Evolutionary conservation across 30 jellyfish, hydroid and myxozoan genomes (phyloP), one percentile per base, ranked within the genome.

Genomic region (Phacellophora camtschatica): DNA sequence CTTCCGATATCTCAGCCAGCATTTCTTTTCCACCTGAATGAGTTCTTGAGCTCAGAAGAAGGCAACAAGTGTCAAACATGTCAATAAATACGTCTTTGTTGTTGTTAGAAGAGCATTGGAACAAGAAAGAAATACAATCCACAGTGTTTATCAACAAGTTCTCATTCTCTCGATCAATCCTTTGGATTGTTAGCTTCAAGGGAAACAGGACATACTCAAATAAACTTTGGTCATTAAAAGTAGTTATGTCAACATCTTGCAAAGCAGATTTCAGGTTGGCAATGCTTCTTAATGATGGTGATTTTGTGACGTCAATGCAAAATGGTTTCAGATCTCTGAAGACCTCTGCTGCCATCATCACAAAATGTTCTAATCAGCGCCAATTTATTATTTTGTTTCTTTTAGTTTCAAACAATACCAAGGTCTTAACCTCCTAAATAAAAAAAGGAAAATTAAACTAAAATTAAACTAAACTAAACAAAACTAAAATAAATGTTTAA

Each of bases 171-270:
- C 30, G 49, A 28, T 78, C 65, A 18, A 36, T 51, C 58, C 91
- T 69, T 35, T 84, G 83, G 15, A 90, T 37, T 10, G 90, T 66
- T 27, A 90, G 67, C 32, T 83, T 84, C 42, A 90, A 81, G 11
- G 98, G 98, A 37, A 90, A 90, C 9, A 84, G 32, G 22, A 77
- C 58, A 62, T 90, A 90, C 28, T 83, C 85, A 48, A 83, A 61
- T 74, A 90, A 37, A 56, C 88, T 66, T 41, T 51, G 51, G 18
- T 90, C 96, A 18, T 39, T 63, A 35, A 84, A 50, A 0, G 66
- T 59, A 15, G 32, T 28, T 16, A 27, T 77, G 15, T 68, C 61
- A n/a, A 77, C 71, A 1, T 49, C 16, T n/a, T 53, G 24, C 33
- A 84, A 50, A 22, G 87, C 84, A 24, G 28, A 37, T 63, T 46